A percentile compares a stretch with the other conserved stretches of the same genome.
Evolutionary conservation across 2,888 invertebrate genomes (phyloP).

Genomic region (Congeria kusceri): DNA sequence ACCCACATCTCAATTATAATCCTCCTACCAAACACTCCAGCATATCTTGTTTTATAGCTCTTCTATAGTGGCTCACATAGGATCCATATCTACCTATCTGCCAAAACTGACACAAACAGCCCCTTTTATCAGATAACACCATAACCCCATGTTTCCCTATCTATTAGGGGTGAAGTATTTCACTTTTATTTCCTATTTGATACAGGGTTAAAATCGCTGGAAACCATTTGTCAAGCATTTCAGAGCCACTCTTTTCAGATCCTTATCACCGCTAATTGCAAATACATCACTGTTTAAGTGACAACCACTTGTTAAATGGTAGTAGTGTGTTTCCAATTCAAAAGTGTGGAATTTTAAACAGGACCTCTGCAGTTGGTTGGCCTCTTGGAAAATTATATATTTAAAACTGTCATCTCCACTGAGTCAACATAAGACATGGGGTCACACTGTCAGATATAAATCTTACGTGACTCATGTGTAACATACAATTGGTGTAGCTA

Average conservation of each 20-base stretch:
- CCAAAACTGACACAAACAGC: conserved; percentile 18
- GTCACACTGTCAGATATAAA: too few relatives aligned
- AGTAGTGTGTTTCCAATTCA: too few relatives aligned
- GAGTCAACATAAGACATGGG: too few relatives aligned
- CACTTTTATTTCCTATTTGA: background rate
- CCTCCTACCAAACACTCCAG: conserved; percentile 3
- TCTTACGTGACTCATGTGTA: too few relatives aligned
- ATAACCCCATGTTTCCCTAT: conserved; percentile 11
- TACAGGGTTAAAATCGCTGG: background rate
- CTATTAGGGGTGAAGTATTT: conserved; percentile 20
- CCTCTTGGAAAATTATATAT: too few relatives aligned
- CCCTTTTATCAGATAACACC: conserved; percentile 24
- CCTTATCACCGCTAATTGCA: background rate
- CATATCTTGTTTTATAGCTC: conserved; percentile 28
- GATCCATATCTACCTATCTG: conserved; percentile 10
- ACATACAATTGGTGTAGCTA: too few relatives aligned
- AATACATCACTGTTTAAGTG: too few relatives aligned
- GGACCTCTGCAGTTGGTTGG: too few relatives aligned
- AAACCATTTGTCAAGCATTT: background rate
- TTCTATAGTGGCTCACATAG: conserved; percentile 16
- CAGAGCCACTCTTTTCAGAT: background rate
- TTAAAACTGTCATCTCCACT: too few relatives aligned
- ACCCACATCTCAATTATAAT: conserved; percentile 48
- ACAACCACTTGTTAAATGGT: too few relatives aligned
- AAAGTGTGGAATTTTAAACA: too few relatives aligned